Evolutionary conservation across 2,797 vertebrate species (phyloP).

Genomic region (Pteronotus mesoamericanus): DNA sequence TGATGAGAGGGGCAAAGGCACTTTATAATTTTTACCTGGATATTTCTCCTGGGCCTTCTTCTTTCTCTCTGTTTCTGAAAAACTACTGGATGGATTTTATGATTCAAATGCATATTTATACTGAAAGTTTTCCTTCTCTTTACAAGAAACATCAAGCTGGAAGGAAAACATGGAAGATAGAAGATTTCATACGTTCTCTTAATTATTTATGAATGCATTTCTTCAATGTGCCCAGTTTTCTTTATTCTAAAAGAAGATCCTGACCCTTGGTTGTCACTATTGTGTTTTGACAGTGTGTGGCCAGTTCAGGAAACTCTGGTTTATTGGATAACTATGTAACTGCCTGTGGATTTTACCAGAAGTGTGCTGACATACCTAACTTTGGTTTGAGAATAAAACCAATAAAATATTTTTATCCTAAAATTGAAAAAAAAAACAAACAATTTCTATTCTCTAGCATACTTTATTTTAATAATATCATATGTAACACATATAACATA

Average conservation of each 20-base stretch:
- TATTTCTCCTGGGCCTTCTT: not conserved
- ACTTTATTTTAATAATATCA: not conserved
- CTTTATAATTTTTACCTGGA: not conserved
- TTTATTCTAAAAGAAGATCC: not conserved
- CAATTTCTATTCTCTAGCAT: not conserved
- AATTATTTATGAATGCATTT: not conserved
- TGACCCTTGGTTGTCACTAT: not conserved
- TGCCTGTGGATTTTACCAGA: not conserved
- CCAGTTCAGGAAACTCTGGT: not conserved
- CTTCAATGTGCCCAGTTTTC: not conserved
- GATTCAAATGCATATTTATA: not conserved
- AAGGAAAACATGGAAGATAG: not conserved
- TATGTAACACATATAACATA: not conserved
- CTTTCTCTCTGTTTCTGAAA: not conserved
- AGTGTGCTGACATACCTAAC: not conserved
- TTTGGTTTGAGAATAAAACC: not conserved
- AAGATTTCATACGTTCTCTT: not conserved
- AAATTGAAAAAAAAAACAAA: no score
- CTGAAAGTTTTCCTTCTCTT: not conserved
- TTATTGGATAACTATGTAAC: not conserved
- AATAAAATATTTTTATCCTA: not conserved
- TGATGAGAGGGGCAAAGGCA: fast-evolving
- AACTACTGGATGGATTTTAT: not conserved
- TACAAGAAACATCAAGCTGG: not conserved
- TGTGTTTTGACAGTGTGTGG: not conserved